These are phyloP conservation scores for Amphiprion ocellaris DNA, from an alignment of 2,113 vertebrate species.

Conservation along the genomic window DNA sequence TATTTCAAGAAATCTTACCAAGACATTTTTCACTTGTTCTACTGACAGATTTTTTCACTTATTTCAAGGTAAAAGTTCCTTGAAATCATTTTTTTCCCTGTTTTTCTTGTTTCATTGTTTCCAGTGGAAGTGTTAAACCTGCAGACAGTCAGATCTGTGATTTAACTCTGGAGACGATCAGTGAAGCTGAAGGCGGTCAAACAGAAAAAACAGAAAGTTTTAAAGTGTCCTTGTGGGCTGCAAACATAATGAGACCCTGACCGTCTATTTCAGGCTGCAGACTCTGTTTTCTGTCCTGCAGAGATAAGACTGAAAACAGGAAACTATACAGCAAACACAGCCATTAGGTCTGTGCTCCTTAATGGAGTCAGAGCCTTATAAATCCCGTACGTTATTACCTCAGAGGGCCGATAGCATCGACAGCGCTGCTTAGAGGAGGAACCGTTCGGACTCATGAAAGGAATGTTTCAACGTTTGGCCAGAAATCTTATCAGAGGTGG, in stretches of 20 bases:
- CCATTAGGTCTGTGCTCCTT: conserved; percentile 33
- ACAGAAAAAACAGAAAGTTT: not conserved
- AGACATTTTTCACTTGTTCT: no score
- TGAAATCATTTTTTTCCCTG: no score
- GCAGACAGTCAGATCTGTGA: no score
- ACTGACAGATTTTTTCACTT: no score
- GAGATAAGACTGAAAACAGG: conserved; percentile 55
- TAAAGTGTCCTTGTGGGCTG: not conserved
- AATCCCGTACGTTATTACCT: conserved; percentile 26
- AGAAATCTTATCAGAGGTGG: not conserved
- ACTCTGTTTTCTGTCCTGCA: conserved; percentile 21
- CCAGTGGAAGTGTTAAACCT: no score
- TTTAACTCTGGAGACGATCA: not conserved
- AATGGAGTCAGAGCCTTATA: not conserved
- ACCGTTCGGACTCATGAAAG: conserved; percentile 9
- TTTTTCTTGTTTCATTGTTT: no score
- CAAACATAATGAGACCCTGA: conserved; percentile 32
- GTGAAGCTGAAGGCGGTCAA: not conserved
- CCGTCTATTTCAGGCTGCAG: conserved; percentile 4
- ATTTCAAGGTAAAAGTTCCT: no score
- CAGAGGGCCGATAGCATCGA: conserved; percentile 33
- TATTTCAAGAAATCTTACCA: no score
- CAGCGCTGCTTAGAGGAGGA: conserved; percentile 14
- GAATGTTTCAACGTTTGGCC: not conserved
- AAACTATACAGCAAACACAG: conserved; percentile 44